These are phyloP conservation scores for Lagopus leucura DNA, from an alignment of 2,113 vertebrate genomes.

Conservation along the genomic window DNA sequence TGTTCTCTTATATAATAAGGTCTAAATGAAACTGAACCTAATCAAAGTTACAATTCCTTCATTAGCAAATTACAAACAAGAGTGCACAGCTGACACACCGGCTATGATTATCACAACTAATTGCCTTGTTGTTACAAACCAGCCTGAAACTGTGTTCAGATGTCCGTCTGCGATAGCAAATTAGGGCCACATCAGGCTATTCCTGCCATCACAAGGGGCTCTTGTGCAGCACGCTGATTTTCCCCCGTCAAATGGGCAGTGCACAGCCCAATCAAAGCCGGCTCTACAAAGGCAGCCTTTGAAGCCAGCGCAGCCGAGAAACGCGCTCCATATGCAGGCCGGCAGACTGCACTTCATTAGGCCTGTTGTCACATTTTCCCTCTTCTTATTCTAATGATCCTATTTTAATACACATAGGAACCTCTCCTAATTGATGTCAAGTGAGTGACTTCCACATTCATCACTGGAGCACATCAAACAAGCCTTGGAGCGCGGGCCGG, in stretches of 20 bases:
- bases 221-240: conserved; percentile 76
- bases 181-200: conserved; percentile 82
- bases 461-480: conserved; percentile 86
- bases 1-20: conserved; percentile 84
- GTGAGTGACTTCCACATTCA: conserved; percentile 93
- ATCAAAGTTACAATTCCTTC: conserved; percentile 96
- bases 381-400: conserved; percentile 96
- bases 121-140: conserved; percentile 89
- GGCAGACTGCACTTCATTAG: conserved; percentile 89
- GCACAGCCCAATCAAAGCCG: conserved; percentile 84
- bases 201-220: conserved; percentile 84
- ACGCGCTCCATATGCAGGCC: conserved; percentile 81
- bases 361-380: conserved; percentile 81
- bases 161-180: conserved; percentile 82
- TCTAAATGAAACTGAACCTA: conserved; percentile 89
- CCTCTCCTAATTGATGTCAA: conserved; percentile 97
- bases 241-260: conserved; percentile 75
- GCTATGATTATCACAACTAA: conserved; percentile 90
- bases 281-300: conserved; percentile 83
- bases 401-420: conserved; percentile 90
- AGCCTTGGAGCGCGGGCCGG: not conserved
- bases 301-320: conserved; percentile 78
- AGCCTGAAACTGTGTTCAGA: conserved; percentile 82
- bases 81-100: conserved; percentile 84
- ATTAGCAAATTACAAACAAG: conserved; percentile 98